A percentile compares a stretch with the other conserved stretches of the same genome.
These are phyloP conservation scores for Pecten maximus DNA, from an alignment of 2,888 invertebrate species.

Conservation along the genomic window DNA sequence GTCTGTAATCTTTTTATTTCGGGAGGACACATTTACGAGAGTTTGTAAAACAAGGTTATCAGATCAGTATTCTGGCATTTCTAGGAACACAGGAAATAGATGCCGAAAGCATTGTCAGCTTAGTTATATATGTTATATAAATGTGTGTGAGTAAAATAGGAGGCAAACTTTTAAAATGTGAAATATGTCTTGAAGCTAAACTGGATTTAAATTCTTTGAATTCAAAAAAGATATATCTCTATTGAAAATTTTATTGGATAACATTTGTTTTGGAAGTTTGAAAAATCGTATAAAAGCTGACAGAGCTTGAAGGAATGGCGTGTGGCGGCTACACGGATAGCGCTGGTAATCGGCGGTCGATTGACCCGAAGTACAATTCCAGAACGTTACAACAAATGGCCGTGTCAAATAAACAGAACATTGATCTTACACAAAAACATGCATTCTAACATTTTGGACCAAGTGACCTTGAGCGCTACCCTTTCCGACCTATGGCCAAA, in stretches of 20 bases:
- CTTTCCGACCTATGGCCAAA: not conserved
- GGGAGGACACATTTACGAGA: not conserved
- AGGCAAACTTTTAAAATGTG: too few species aligned
- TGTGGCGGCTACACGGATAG: not conserved
- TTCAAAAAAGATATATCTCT: too few species aligned
- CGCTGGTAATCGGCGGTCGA: not conserved
- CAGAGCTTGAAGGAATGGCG: not conserved
- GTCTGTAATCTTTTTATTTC: not conserved
- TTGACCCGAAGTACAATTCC: slow-evolving; percentile 1
- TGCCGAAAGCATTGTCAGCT: not conserved
- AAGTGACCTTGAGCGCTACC: not conserved
- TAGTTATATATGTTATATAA: too few species aligned
- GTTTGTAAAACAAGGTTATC: not conserved
- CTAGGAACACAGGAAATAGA: not conserved
- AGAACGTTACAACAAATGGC: not conserved
- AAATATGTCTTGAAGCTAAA: too few species aligned
- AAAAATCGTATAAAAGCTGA: not conserved
- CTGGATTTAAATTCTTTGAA: too few species aligned
- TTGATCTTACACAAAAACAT: not conserved
- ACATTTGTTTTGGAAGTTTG: too few species aligned
- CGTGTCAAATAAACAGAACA: slow-evolving; percentile 13
- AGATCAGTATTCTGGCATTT: not conserved
- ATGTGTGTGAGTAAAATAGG: too few species aligned
- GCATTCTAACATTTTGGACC: not conserved
- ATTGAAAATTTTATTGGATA: too few species aligned